Evolutionary conservation across 2,113 vertebrate genomes (phyloP).

Genomic region (Tachuris rubrigastra): DNA sequence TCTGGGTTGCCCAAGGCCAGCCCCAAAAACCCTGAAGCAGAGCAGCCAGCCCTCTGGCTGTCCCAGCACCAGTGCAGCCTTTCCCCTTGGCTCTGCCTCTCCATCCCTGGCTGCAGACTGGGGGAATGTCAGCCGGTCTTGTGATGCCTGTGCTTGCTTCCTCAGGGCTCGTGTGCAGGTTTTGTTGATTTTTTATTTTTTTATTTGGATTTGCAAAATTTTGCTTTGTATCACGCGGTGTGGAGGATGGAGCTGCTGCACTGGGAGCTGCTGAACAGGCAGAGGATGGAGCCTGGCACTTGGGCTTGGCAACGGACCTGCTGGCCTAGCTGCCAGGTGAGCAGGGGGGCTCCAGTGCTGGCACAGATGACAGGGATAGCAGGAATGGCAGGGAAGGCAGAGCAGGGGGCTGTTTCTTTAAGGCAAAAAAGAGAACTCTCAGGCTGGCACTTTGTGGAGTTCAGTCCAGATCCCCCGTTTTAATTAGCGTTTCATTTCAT

Average conservation of each 20-base stretch:
- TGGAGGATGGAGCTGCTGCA: background rate
- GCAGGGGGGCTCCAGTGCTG: background rate
- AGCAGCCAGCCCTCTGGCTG: background rate
- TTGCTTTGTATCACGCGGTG: rapidly evolving
- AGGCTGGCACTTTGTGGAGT: slow-evolving; percentile 21
- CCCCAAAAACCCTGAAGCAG: background rate
- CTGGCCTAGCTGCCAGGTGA: background rate
- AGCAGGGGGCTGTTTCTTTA: background rate
- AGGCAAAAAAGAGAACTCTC: background rate
- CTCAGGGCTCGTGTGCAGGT: background rate
- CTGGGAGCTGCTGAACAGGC: background rate
- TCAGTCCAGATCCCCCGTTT: background rate
- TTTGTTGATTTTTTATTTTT: background rate
- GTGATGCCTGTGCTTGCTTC: background rate
- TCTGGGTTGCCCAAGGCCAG: background rate
- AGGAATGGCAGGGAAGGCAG: background rate
- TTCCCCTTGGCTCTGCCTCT: background rate
- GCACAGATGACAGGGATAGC: background rate
- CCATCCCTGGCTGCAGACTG: background rate
- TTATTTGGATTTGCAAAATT: background rate
- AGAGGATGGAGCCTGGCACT: background rate
- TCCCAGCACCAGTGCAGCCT: rapidly evolving
- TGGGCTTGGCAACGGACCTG: background rate
- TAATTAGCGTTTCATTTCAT: background rate
- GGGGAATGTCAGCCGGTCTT: background rate